Base-by-base conservation (phyloP, 2,888 invertebrate species). In the Mellilla xanthometata region DNA sequence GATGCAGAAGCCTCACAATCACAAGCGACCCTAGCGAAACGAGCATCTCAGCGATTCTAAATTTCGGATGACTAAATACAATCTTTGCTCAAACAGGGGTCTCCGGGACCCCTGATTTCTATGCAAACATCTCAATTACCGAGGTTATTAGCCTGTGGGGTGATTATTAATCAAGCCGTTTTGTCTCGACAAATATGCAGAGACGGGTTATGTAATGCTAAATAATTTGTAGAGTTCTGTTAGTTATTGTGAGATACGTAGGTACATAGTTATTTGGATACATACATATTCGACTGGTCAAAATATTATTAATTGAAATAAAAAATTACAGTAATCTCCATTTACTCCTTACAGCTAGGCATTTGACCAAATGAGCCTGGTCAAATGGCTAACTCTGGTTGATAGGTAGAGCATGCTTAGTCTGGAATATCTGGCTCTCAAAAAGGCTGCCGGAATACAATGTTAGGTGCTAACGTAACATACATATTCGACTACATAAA, bases 71-170 rank as follows among this genome's bases (percentile, higher is more conserved):
- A 82, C 81, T 83, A 76, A 82, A 76, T 83, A 76, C 66, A 82
- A 78, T 80, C 76, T 68, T 61, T 72, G 73, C 65, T 74, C 79
- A 79, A 84, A 83, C 72, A 81, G 76, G 68, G 68, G 65, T 9
- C 65, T 68, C 61, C 48, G 61, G 68, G 72, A 70, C 76, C 79
- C 76, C 65, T 57, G 67, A 61, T 62, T 60, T 68, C 68, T 70
- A 64, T 54, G 76, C 83, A 84, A 87, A 87, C 83, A 84, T 87
- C 88, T 88, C 88, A 87, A 88, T 88, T 88, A 88, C 88, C 61
- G 66, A 60, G 60, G 66, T 86, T 86, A 86, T 86, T 88, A 87
- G 87, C 78, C n/a, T 79, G 78, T 73, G 75, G 68, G 77, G 76
- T 71, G 68, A 67, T 76, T 75, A 77, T 76, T 76, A 73, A 77